Evolutionary conservation across 2,113 vertebrate genomes (phyloP), one percentile per base, ranked within the genome.

Genomic region (Sylvietta virens): DNA sequence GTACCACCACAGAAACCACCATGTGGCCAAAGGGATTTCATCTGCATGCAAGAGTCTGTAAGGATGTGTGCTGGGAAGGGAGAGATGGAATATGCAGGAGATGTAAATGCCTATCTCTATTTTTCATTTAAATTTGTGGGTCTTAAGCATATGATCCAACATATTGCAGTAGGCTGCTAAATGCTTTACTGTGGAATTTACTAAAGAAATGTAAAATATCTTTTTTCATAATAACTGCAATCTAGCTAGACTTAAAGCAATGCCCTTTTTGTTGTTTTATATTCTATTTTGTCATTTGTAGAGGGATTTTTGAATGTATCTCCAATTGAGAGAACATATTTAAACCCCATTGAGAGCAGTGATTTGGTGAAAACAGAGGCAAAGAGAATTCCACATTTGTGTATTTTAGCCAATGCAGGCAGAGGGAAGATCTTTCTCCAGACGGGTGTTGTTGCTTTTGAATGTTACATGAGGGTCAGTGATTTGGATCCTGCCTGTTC

Each of bases 201-300:
- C 64, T 74, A 72, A 88, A 92, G 92, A 95, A 96, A 97, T 70
- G 28, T 90, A 90, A 96, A 93, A 79, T 84, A 86, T 47, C 26
- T 92, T 95, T 91, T 86, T 92, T 64, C 28, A 61, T 94, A 95
- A 95, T 88, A 95, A 92, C 92, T 92, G 42, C 92, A 94, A 88
- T 95, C 86, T 90, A 90, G 53, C 48, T 86, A 76, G 84, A 81
- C 66, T 92, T 84, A 72, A 86, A 93, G 77, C 53, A 94, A 70
- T 92, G 78, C 48, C 77, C 60, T 92, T 86, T 91, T 94, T 86
- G 64, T 81, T 88, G 51, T 66, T 94, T 92, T 86, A 84, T 94
- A 42, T 91, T 96, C 74, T 92, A 54, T 94, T 92, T 91, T 91
- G 60, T 73, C 74, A 93, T 93, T 97, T 93, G 56, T 85, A 57